Base-by-base conservation (phyloP, 2,113 vertebrate species). In the Arvicanthis niloticus region DNA sequence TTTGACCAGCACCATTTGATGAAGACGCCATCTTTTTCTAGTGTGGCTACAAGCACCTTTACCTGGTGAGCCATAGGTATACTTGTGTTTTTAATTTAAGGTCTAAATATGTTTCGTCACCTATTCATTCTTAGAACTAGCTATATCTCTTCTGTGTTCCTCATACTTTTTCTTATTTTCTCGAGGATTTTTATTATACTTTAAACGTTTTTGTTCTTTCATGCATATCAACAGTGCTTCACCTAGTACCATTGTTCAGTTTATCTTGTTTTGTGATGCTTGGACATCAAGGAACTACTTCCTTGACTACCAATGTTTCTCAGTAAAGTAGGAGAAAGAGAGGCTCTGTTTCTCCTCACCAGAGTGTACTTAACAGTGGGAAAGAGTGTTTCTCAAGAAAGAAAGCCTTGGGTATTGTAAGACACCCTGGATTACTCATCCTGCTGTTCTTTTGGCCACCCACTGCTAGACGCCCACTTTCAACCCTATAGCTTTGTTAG, bases 191-290 rank as follows among this genome's bases (percentile, higher is more conserved):
- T 94, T 34, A 75, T 51, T 48, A 58, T 85, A 31, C 58, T 89
- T 84, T 37, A 68, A n/a, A 8, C 4, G 68, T 56, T n/a, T 89
- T 93, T 87, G 48, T 85, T 88, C 84, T 56, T 13, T 42, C 5
- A 89, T 84, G 48, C 58, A 81, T 24, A 88, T 91, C 70, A 84
- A 77, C 22, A 31, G 56, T 91, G 53, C 24, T 89, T 77, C 8
- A 77, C 60, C 31, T 75, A 72, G 87, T 42, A 95, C 45, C 68
- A 77, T 42, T 93, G 81, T 95, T 93, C 88, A 16, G n/a, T 77
- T 80, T 97, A 7, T 90, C 91, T 92, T 73, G 4, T 77, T 93
- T 88, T 73, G 78, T 21, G 56, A 26, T 75, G 37, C 13, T 45
- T 93, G 22, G 3, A 73, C 5, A 37, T 95, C 26, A 72, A 58